Evolutionary conservation across 2,888 invertebrate genomes (phyloP).

Genomic region (Eupithecia pulchellata): DNA sequence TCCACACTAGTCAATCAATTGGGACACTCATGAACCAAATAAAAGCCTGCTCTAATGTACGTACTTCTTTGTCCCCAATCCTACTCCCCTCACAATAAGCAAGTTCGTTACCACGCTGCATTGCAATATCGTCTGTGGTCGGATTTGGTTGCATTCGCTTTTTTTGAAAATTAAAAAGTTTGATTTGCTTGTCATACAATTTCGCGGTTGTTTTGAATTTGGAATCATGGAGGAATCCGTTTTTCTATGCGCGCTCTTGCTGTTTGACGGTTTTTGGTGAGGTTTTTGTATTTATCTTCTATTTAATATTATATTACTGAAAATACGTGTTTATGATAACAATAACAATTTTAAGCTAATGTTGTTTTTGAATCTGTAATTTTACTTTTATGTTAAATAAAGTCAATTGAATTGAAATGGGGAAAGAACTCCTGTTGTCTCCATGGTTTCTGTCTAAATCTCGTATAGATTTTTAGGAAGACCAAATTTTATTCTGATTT

Average conservation of each 20-base stretch:
- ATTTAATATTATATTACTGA: no score
- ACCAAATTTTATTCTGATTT: neutral
- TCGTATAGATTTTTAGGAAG: neutral
- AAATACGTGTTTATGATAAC: no score
- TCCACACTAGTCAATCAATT: slow-evolving; percentile 27
- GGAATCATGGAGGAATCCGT: slow-evolving; percentile 51
- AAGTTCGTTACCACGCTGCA: slow-evolving; percentile 51
- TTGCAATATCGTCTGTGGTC: slow-evolving; percentile 62
- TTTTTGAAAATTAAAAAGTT: slow-evolving; percentile 23
- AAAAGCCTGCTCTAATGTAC: slow-evolving; percentile 21
- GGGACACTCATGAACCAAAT: slow-evolving; percentile 39
- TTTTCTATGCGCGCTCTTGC: slow-evolving; percentile 49
- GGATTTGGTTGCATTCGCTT: slow-evolving; percentile 58
- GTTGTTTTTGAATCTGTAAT: no score
- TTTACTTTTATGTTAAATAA: no score
- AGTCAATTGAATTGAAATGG: no score
- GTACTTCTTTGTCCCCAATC: slow-evolving; percentile 67
- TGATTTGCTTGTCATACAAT: neutral
- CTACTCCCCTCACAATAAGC: slow-evolving; percentile 59
- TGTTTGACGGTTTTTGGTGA: slow-evolving; percentile 71
- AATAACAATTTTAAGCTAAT: no score
- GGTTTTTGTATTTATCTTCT: slow-evolving; percentile 48
- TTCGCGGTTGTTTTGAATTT: slow-evolving; percentile 24
- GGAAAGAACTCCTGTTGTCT: neutral
- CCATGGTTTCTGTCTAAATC: neutral